Evolutionary conservation across 2,113 vertebrate species (phyloP).

Genomic region (Zosterops pallidus): DNA sequence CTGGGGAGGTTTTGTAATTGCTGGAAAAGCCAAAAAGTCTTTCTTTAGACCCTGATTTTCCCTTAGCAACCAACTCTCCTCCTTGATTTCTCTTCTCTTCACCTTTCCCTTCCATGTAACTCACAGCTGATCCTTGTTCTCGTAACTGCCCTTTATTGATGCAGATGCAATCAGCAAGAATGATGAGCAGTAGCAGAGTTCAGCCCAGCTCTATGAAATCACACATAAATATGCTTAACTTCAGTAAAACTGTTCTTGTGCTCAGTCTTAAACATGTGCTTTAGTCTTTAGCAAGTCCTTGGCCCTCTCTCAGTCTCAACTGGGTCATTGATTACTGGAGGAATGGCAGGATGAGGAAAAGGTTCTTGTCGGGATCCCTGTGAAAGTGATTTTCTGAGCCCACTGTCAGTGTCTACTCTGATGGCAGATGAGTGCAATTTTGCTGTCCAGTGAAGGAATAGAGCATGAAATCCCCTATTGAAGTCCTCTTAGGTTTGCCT

Average conservation of each 20-base stretch:
- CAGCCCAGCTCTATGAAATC: neutral
- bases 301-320: neutral
- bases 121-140: neutral
- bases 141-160: neutral
- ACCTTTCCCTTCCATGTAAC: constrained; percentile 53
- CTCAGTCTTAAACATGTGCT: neutral
- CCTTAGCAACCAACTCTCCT: constrained; percentile 19
- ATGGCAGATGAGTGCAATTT: constrained; percentile 15
- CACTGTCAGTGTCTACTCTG: neutral
- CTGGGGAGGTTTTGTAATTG: constrained; percentile 37
- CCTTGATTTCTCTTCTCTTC: constrained; percentile 37
- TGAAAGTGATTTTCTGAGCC: neutral
- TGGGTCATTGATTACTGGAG: neutral
- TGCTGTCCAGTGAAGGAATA: neutral
- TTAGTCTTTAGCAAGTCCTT: neutral
- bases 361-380: neutral
- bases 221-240: neutral
- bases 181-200: neutral
- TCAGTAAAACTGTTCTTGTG: neutral
- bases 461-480: neutral
- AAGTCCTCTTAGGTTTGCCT: neutral
- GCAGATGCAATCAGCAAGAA: constrained; percentile 15
- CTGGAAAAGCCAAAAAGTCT: constrained; percentile 31
- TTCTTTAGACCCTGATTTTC: constrained; percentile 18
- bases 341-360: neutral